Base-by-base conservation (phyloP, 1,140 invertebrate species). In the Polypedilum vanderplanki region DNA sequence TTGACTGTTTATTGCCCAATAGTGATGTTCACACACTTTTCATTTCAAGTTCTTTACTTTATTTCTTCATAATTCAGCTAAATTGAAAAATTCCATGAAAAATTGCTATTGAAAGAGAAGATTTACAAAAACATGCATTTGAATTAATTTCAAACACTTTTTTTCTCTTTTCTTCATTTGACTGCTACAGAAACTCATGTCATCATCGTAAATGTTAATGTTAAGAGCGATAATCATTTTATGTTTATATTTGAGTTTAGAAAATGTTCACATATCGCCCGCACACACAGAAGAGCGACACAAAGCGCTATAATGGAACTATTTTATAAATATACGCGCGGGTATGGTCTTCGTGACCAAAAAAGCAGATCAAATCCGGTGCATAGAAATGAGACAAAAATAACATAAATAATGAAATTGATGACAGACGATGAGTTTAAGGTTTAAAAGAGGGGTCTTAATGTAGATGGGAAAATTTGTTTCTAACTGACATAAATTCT, bases 321-420 rank as follows among this genome's bases (percentile, higher is more conserved):
- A n/a, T n/a, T n/a, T n/a, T n/a, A n/a, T n/a, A n/a, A n/a, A n/a
- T n/a, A n/a, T n/a, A n/a, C n/a, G n/a, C n/a, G n/a, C n/a, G n/a
- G n/a, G n/a, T n/a, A n/a, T n/a, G n/a, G n/a, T n/a, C n/a, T n/a
- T 10, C 41, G 41, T 2, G 15, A 46, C 9, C 9, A 46, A 7
- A 46, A 46, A 46, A 46, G 41, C 9, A 46, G 41, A 46, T 46
- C 41, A 46, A 46, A 46, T 46, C 41, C 41, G 41, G 15, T 15
- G 41, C n/a, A 46, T 46, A 46, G 41, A 46, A 46, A 46, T 46
- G 41, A 46, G 41, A 46, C 41, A 46, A 46, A 46, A 46, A 46
- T 46, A 46, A 46, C 41, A 46, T 46, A 46, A 46, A 46, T 46
- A 46, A 46, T 46, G 9, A 15, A 46, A 46, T 46, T 46, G 41